A percentile compares a stretch with the other conserved stretches of the same genome.
Conservation (phyloP, 2,797 vertebrate species). For the Phalanger gymnotis region DNA sequence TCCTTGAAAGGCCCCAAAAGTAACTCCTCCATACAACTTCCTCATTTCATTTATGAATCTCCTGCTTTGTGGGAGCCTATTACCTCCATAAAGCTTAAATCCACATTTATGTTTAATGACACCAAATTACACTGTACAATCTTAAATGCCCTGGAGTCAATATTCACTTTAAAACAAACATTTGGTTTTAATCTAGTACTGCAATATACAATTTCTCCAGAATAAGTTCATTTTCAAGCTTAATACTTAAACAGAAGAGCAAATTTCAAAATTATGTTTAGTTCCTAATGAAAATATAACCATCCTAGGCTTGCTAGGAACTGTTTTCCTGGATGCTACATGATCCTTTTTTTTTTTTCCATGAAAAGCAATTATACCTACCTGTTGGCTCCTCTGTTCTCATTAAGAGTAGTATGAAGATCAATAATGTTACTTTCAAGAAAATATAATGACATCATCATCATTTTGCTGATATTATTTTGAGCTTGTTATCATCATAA, state of each 20-base stretch:
- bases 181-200: constrained; percentile 13
- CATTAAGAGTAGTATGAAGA: too few species aligned
- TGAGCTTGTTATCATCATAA: too few species aligned
- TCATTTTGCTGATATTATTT: background rate
- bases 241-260: background rate
- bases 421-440: background rate
- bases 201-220: constrained; percentile 38
- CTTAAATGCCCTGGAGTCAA: constrained; percentile 34
- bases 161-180: constrained; percentile 6
- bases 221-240: constrained; percentile 5
- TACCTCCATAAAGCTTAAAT: background rate
- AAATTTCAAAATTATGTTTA: constrained; percentile 12
- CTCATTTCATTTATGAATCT: constrained; percentile 2
- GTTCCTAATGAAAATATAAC: constrained; percentile 25
- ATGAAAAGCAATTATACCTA: background rate
- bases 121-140: constrained; percentile 24
- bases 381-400: background rate
- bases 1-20: background rate
- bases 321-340: background rate
- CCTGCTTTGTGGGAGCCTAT: constrained; percentile 33
- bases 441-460: background rate
- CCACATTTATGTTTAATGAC: constrained; percentile 47
- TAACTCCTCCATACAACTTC: background rate
- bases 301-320: background rate
- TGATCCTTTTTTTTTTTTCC: background rate